These are phyloP conservation scores for Cochlearius cochlearius DNA, from an alignment of 2,113 vertebrate genomes.

Conservation along the genomic window DNA sequence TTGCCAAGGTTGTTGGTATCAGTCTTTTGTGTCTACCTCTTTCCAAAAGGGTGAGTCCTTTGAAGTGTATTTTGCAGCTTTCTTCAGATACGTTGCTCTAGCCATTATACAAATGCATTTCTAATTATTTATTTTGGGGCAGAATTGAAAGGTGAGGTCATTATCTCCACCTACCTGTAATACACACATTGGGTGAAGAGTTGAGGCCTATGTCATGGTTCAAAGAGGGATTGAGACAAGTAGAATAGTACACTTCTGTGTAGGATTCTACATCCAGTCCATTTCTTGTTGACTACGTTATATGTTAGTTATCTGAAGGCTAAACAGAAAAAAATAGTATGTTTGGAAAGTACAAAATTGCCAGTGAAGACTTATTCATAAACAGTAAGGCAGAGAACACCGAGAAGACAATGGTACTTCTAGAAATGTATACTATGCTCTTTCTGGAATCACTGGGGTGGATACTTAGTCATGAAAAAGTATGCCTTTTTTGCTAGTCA, in stretches of 20 bases:
- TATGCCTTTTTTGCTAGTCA: not conserved
- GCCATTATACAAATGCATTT: not conserved
- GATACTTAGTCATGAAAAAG: not conserved
- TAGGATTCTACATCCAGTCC: not conserved
- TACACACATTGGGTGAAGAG: not conserved
- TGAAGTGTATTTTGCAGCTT: not conserved
- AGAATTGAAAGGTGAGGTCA: not conserved
- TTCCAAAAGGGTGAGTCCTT: not conserved
- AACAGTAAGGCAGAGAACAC: not conserved
- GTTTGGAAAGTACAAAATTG: not conserved
- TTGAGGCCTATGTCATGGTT: not conserved
- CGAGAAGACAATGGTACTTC: not conserved
- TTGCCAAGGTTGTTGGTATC: not conserved
- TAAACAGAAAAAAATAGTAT: not conserved
- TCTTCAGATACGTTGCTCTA: not conserved
- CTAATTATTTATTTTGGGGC: not conserved
- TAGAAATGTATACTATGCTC: not conserved
- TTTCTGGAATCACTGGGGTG: not conserved
- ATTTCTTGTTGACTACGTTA: not conserved
- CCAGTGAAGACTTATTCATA: not conserved
- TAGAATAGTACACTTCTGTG: not conserved
- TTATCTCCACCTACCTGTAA: not conserved
- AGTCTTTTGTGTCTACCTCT: not conserved
- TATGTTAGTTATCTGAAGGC: not conserved
- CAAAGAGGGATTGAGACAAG: not conserved